These are phyloP conservation scores for Mycteria americana DNA, from an alignment of 2,797 vertebrate genomes.

Conservation along the genomic window DNA sequence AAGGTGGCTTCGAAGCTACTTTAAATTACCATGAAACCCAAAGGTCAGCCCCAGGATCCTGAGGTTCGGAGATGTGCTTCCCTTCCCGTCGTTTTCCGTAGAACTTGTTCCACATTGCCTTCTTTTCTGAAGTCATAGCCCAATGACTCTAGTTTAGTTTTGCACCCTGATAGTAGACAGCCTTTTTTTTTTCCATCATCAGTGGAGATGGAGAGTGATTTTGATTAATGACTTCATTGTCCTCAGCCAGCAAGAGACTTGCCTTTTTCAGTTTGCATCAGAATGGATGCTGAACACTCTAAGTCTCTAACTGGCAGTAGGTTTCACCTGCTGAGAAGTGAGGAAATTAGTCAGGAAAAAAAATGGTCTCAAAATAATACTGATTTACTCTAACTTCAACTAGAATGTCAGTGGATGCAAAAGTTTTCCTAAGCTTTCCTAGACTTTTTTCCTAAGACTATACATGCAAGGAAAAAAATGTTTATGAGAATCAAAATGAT, in stretches of 20 bases:
- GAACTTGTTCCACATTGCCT: not conserved
- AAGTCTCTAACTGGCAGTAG: slow-evolving; percentile 46
- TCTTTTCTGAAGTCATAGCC: slow-evolving; percentile 3
- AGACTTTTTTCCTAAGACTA: not conserved
- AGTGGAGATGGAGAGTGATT: slow-evolving; percentile 46
- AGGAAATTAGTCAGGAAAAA: slow-evolving; percentile 53
- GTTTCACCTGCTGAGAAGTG: slow-evolving; percentile 53
- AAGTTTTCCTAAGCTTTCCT: not conserved
- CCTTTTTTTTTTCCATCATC: slow-evolving; percentile 25
- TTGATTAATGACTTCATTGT: slow-evolving; percentile 69
- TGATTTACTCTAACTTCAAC: slow-evolving; percentile 27
- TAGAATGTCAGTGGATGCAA: not conserved
- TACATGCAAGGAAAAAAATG: not conserved
- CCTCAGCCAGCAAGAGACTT: slow-evolving; percentile 60
- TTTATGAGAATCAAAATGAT: not conserved
- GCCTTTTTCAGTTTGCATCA: slow-evolving; percentile 59
- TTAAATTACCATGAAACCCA: slow-evolving; percentile 1
- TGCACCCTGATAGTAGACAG: slow-evolving; percentile 15
- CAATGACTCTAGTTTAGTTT: slow-evolving; percentile 21
- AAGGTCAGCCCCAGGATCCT: slow-evolving; percentile 3
- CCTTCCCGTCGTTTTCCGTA: not conserved
- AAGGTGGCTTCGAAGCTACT: not conserved
- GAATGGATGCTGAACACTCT: slow-evolving; percentile 55
- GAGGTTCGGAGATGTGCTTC: not conserved
- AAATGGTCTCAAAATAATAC: slow-evolving; percentile 22